Percentiles rank a stretch among this genome's conserved stretches.
These are phyloP conservation scores for Poecilus cupreus DNA, from an alignment of 2,888 invertebrate species.

Conservation along the genomic window DNA sequence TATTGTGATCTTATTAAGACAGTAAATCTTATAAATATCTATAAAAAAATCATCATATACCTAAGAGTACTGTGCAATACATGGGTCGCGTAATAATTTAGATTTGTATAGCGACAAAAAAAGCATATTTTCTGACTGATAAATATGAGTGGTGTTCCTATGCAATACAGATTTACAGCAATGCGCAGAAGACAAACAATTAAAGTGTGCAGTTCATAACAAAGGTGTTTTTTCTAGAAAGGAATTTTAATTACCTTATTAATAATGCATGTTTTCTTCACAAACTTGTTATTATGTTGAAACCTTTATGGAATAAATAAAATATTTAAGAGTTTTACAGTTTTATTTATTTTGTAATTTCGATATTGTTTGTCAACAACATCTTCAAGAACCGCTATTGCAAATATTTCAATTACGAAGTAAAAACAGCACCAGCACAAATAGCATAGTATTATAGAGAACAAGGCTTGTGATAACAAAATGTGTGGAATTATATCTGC, in stretches of 20 bases:
- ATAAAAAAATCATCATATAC: too few species aligned
- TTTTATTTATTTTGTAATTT: background rate
- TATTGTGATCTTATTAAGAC: too few species aligned
- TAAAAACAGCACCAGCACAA: background rate
- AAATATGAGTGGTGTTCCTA: too few species aligned
- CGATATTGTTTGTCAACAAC: background rate
- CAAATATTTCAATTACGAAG: background rate
- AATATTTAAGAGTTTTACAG: background rate
- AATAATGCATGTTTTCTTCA: background rate
- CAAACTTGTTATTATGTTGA: background rate
- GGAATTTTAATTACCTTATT: conserved; percentile 30
- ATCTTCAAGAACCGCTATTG: background rate
- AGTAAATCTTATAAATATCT: too few species aligned
- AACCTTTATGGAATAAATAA: conserved; percentile 24
- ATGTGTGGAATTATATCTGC: conserved; percentile 15
- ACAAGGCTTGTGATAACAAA: conserved; percentile 2
- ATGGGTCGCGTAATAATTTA: too few species aligned
- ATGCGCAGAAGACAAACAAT: conserved; percentile 2
- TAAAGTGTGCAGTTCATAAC: background rate
- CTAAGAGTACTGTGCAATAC: too few species aligned
- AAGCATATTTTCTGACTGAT: too few species aligned
- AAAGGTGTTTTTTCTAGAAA: background rate
- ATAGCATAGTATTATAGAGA: conserved; percentile 4
- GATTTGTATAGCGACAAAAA: too few species aligned
- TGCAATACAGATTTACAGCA: background rate